Evolutionary conservation across 2,888 invertebrate genomes (phyloP), one percentile per base, ranked within the genome.

Genomic region (Pharmacophagus antenor): DNA sequence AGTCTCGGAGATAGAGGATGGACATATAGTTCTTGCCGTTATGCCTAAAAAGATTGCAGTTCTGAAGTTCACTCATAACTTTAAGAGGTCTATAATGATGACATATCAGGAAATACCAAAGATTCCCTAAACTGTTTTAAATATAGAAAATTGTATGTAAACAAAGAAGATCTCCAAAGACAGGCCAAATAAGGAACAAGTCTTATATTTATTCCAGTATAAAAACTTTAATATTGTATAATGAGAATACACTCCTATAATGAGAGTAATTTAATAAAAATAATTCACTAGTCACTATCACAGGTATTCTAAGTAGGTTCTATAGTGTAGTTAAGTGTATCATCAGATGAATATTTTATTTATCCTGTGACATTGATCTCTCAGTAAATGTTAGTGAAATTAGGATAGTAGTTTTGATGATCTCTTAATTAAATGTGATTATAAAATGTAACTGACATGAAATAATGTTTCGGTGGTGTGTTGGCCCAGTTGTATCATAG

Each of bases 41-140:
- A 86, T 88, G 87, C 86, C 85, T 0, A 83, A 84, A 56, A 86
- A 88, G 65, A 75, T 89, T 10, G 82, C 79, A 0, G 68, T 84
- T 0, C 48, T 89, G 0, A 76, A 76, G n/a, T 87, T 80, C 25
- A 68, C 55, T 0, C 84, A 88, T 58, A 66, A 63, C 2, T 79
- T 78, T 27, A 74, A 76, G 49, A 56, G 68, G 4, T 67, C 70
- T 1, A 76, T 78, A 0, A 63, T 83, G 63, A 53, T 79, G 15
- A 77, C 78, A 0, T 76, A 73, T 50, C 54, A 57, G n/a, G 73
- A 72, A 17, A 54, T 63, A 6, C 66, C 71, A 50, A 67, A 65
- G 27, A 62, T n/a, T n/a, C n/a, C n/a, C 66, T 0, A 70, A 68
- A 61, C n/a, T n/a, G 21, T 66, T 10, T 59, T 72, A n/a, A 67